phyloP scores from a whole-genome alignment of 1,140 invertebrate species.

The Oscheius sp. region DNA sequence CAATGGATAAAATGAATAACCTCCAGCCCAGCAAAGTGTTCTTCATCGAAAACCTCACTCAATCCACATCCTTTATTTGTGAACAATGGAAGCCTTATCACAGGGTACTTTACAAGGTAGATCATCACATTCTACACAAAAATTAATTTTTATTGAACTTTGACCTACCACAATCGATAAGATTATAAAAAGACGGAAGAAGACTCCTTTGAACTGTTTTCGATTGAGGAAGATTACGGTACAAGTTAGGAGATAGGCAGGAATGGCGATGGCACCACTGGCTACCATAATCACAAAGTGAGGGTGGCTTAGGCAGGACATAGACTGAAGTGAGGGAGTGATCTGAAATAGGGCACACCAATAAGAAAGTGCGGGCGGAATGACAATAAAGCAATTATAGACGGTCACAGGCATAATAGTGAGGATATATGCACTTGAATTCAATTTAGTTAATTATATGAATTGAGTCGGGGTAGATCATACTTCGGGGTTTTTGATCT shows the following conservation, averaged over 20 bases:
- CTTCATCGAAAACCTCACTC: not conserved
- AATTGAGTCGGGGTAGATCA: too few species aligned
- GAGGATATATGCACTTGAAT: too few species aligned
- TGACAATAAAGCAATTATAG: too few species aligned
- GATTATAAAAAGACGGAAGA: not conserved
- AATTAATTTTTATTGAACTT: not conserved
- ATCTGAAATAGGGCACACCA: too few species aligned
- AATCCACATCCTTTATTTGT: not conserved
- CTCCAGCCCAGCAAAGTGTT: not conserved
- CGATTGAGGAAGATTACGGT: not conserved
- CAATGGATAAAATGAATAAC: slow-evolving; percentile 2
- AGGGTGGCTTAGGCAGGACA: not conserved
- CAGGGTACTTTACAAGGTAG: not conserved
- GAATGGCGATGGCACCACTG: not conserved
- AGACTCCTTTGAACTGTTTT: not conserved
- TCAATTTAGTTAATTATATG: too few species aligned
- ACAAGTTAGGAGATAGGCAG: not conserved
- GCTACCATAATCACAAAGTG: not conserved
- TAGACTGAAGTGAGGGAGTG: too few species aligned
- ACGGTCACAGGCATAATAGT: too few species aligned
- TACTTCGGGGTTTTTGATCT: too few species aligned
- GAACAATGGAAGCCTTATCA: not conserved
- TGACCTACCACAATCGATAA: not conserved
- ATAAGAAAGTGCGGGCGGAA: too few species aligned
- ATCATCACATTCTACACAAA: not conserved